Conservation (phyloP, 2,797 vertebrate genomes). For the Melopsittacus undulatus region DNA sequence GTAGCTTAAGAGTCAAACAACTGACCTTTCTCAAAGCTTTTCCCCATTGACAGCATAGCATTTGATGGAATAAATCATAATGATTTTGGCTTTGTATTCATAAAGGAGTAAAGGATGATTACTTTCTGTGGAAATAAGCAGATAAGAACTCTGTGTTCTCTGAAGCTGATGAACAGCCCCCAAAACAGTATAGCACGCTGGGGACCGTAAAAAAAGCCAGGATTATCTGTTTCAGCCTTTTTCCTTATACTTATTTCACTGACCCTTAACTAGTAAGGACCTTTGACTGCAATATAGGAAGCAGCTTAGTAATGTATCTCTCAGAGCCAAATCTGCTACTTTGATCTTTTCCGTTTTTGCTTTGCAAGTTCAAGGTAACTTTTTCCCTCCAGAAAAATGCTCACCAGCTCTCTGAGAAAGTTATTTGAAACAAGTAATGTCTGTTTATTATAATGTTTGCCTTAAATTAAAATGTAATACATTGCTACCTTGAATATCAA, state of each 20-base stretch:
- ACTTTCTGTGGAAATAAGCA: slow-evolving; percentile 38
- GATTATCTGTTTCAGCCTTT: slow-evolving; percentile 82
- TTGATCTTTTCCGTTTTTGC: not conserved
- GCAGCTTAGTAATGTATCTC: slow-evolving; percentile 75
- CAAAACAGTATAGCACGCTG: slow-evolving; percentile 77
- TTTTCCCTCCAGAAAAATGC: not conserved
- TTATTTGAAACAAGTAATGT: not conserved
- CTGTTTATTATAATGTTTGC: not conserved
- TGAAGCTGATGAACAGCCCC: slow-evolving; percentile 81
- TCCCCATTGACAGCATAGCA: not conserved
- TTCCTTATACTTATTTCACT: slow-evolving; percentile 79
- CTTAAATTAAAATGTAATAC: not conserved
- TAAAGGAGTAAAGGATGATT: slow-evolving; percentile 27
- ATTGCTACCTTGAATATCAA: not conserved
- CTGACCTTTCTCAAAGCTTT: slow-evolving; percentile 46
- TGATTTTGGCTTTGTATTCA: slow-evolving; percentile 44
- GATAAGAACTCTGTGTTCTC: slow-evolving; percentile 17
- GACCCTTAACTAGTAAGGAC: slow-evolving; percentile 80
- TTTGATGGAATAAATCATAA: slow-evolving; percentile 57
- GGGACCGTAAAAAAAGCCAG: slow-evolving; percentile 76
- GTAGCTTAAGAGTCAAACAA: not conserved
- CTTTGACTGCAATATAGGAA: slow-evolving; percentile 73
- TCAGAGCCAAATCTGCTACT: not conserved
- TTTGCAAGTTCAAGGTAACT: not conserved
- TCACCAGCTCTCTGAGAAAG: not conserved